Conservation (phyloP, 2,888 invertebrate genomes). For the Lydus trimaculatus region DNA sequence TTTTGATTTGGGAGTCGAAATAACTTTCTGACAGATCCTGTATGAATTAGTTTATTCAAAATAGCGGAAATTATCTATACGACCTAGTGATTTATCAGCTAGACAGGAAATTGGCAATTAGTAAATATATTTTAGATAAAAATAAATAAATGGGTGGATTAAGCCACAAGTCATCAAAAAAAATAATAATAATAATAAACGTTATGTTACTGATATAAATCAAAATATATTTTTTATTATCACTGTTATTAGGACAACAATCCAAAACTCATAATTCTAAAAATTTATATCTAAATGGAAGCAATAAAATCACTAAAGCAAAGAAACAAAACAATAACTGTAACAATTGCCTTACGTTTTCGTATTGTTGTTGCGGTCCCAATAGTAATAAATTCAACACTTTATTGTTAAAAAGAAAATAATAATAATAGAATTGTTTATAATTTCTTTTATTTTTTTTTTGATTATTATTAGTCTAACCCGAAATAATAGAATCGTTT, state of each 20-base stretch:
- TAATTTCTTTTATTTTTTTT: neutral
- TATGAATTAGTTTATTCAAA: neutral
- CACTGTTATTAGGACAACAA: neutral
- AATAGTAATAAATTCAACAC: neutral
- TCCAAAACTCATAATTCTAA: neutral
- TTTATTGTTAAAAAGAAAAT: neutral
- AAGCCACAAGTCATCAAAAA: neutral
- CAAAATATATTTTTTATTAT: neutral
- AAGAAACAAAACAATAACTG: neutral
- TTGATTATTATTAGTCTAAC: neutral
- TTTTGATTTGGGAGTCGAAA: too few species aligned
- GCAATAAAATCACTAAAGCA: neutral
- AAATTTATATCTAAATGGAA: neutral
- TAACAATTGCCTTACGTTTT: neutral
- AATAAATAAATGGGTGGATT: neutral
- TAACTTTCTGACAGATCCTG: neutral
- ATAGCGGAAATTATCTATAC: neutral
- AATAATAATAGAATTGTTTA: neutral
- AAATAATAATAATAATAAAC: too few species aligned
- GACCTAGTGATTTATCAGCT: neutral
- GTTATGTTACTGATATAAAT: neutral
- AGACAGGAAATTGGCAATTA: neutral
- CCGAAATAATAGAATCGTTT: neutral
- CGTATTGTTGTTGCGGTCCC: neutral
- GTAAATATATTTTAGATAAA: neutral